Base-by-base conservation (phyloP, 2,113 vertebrate genomes). In the Mugil cephalus region DNA sequence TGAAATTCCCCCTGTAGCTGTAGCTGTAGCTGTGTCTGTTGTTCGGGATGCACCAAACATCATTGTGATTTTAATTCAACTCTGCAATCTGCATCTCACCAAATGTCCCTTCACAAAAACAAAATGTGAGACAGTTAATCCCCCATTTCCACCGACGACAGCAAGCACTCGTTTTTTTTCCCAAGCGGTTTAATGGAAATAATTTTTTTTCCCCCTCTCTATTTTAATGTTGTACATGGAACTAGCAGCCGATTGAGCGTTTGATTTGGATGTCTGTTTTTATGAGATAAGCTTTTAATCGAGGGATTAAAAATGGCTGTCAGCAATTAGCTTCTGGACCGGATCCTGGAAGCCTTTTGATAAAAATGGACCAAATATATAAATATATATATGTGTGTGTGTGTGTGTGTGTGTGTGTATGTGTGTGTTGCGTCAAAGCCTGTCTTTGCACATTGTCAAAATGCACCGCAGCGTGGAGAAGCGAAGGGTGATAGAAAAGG, bases 211-310 rank as follows among this genome's bases (percentile, higher is more conserved):
- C 24, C 24, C 5, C 24, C 58, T 35, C 53, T 35, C 30, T 36
- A 30, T 70, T 72, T 78, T 54, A 38, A 73, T 68, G 69, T 69
- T 74, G 60, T 46, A 58, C 34, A 55, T 47, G n/a, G 58, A 51
- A 59, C 74, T 45, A 47, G 43, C 45, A 56, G 74, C 55, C 64
- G 55, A 77, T 74, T 4, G 30, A 76, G 43, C 68, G 68, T 77
- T 72, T 69, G 77, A 80, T 77, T 81, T 50, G 51, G 63, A 77
- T 47, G 72, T 63, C 78, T 84, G 85, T 67, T 87, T 77, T 69
- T 53, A 39, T 36, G 80, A 73, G 80, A 87, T 89, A 89, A 82
- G 72, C 67, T 76, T 77, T 78, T 87, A 80, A 85, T 88, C 40
- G 30, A 73, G 48, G 79, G 77, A 90, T 90, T 85, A 87, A 85